These are phyloP conservation scores for Allacma fusca DNA, from an alignment of 2,888 invertebrate genomes.

Conservation along the genomic window DNA sequence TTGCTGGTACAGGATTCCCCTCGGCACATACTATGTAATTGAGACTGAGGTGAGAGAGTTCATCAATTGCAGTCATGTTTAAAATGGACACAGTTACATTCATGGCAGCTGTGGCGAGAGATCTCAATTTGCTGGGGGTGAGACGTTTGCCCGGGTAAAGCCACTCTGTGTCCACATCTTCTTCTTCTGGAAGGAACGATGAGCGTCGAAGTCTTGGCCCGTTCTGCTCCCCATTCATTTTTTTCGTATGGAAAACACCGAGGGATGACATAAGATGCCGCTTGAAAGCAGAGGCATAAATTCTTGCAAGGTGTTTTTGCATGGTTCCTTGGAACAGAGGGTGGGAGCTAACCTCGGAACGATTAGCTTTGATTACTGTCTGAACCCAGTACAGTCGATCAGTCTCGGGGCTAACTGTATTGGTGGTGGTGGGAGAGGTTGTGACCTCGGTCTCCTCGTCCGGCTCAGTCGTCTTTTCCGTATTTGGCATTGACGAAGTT, in stretches of 20 bases:
- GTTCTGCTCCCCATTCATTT: background rate
- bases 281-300: slow-evolving; percentile 61
- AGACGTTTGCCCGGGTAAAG: slow-evolving; percentile 24
- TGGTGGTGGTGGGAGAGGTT: background rate
- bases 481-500: background rate
- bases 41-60: slow-evolving; percentile 44
- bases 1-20: slow-evolving; percentile 57
- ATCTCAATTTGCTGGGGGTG: slow-evolving; percentile 40
- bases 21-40: slow-evolving; percentile 60
- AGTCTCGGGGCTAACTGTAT: slow-evolving; percentile 1
- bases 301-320: slow-evolving; percentile 57
- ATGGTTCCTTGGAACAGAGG: slow-evolving; percentile 51
- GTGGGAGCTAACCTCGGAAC: background rate
- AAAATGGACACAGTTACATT: slow-evolving; percentile 59
- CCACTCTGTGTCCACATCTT: slow-evolving; percentile 42
- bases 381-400: slow-evolving; percentile 57
- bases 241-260: slow-evolving; percentile 45
- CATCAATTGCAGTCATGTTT: slow-evolving; percentile 48
- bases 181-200: background rate
- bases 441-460: background rate
- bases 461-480: background rate
- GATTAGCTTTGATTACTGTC: slow-evolving; percentile 53
- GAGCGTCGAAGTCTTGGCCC: background rate
- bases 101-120: slow-evolving; percentile 56
- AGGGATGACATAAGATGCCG: slow-evolving; percentile 56